A percentile compares a stretch with the other conserved stretches of the same genome.
Evolutionary conservation across 2,113 vertebrate species (phyloP).

Genomic region (Pogonocichla stellata): DNA sequence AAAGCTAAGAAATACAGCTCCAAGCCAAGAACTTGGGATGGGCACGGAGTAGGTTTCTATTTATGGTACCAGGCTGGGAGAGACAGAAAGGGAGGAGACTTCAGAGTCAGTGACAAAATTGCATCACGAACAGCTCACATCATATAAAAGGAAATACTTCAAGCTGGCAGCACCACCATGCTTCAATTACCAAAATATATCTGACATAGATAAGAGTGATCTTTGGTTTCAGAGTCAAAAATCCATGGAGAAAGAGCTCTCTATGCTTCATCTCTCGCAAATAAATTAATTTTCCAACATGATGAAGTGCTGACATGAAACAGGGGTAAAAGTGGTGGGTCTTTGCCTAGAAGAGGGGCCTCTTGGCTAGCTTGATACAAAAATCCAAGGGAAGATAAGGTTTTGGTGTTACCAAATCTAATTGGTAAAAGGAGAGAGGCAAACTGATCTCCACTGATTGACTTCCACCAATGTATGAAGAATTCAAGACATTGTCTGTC

Average conservation of each 20-base stretch:
- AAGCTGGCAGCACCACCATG: neutral
- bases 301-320: neutral
- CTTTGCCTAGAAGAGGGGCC: neutral
- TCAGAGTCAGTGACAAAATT: neutral
- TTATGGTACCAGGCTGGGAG: conserved; percentile 3
- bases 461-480: neutral
- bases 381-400: neutral
- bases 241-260: neutral
- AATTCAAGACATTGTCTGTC: neutral
- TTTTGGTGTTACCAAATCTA: neutral
- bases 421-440: neutral
- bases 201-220: neutral
- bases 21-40: conserved; percentile 11
- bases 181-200: neutral
- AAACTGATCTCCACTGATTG: neutral
- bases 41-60: conserved; percentile 39
- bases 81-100: conserved; percentile 25
- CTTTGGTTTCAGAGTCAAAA: neutral
- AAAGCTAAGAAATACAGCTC: conserved; percentile 38
- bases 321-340: neutral
- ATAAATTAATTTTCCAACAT: neutral
- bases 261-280: neutral
- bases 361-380: neutral
- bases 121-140: neutral
- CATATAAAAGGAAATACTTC: neutral